Conservation (phyloP, 2,797 vertebrate species). For the Acipenser ruthenus region DNA sequence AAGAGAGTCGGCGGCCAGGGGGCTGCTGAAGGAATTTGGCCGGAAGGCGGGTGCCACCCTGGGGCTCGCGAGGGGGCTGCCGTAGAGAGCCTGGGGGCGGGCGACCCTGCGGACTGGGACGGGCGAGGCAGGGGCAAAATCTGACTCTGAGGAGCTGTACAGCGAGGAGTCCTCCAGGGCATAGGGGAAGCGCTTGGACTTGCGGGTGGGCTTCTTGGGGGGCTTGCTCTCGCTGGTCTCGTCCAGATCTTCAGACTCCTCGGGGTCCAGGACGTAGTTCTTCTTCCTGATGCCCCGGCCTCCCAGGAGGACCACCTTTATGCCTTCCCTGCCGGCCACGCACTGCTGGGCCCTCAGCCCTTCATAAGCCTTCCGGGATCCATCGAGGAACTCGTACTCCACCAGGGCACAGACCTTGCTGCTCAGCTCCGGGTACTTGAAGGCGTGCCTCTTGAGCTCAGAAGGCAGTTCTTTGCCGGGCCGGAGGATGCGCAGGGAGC, state of each 20-base stretch:
- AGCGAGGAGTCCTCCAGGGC: slow-evolving; percentile 29
- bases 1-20: rapidly evolving
- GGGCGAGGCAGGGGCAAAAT: slow-evolving; percentile 17
- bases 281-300: slow-evolving; percentile 47
- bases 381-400: slow-evolving; percentile 62
- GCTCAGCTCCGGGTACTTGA: slow-evolving; percentile 53
- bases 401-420: slow-evolving; percentile 56
- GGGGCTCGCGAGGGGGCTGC: slow-evolving; percentile 21
- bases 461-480: slow-evolving; percentile 61
- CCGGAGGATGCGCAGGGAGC: slow-evolving; percentile 56
- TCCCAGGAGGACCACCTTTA: slow-evolving; percentile 45
- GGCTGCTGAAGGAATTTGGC: background rate
- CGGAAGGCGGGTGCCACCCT: slow-evolving; percentile 17
- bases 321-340: rapidly evolving
- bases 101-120: slow-evolving; percentile 31
- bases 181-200: slow-evolving; percentile 8
- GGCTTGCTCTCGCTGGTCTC: slow-evolving; percentile 5
- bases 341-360: slow-evolving; percentile 35
- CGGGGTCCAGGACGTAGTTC: slow-evolving; percentile 5
- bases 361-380: slow-evolving; percentile 45
- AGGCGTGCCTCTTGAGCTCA: slow-evolving; percentile 47
- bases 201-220: slow-evolving; percentile 17
- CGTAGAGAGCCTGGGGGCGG: slow-evolving; percentile 22
- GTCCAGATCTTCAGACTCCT: slow-evolving; percentile 22
- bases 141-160: slow-evolving; percentile 24